These are phyloP conservation scores for Drosophila mayaguana DNA, from an alignment of 2,888 invertebrate genomes.

Conservation along the genomic window DNA sequence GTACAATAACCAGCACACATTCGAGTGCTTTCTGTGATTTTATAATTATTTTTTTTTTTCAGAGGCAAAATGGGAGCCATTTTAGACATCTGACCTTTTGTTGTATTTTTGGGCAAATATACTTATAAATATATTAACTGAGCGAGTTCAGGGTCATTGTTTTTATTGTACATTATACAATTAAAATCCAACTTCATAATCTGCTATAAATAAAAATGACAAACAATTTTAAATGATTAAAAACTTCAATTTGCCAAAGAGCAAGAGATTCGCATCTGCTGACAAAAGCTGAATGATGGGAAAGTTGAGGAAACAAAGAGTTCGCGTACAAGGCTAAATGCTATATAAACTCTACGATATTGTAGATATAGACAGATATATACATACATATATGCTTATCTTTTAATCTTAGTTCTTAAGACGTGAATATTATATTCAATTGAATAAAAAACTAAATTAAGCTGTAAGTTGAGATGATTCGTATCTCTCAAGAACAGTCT, in stretches of 20 bases:
- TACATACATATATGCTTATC: background rate
- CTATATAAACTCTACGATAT: background rate
- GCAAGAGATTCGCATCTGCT: background rate
- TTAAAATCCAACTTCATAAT: slow-evolving; percentile 2
- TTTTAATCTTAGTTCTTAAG: background rate
- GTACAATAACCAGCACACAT: slow-evolving; percentile 17
- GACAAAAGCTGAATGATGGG: slow-evolving; percentile 2
- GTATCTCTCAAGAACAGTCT: background rate
- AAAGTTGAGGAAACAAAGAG: background rate
- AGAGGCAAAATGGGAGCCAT: slow-evolving; percentile 11
- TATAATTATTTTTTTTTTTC: background rate
- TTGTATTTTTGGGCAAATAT: slow-evolving; percentile 9
- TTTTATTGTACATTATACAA: background rate
- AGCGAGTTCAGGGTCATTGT: slow-evolving; percentile 19
- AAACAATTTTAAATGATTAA: background rate
- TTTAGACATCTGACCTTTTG: slow-evolving; percentile 19
- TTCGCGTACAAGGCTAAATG: background rate
- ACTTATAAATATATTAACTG: slow-evolving; percentile 3
- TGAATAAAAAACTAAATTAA: slow-evolving; percentile 7
- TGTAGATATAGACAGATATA: no score
- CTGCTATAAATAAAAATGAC: slow-evolving; percentile 8
- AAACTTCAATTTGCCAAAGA: background rate
- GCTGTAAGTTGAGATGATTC: slow-evolving; percentile 5
- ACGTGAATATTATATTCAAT: background rate
- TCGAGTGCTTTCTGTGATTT: slow-evolving; percentile 9